Percentiles rank a stretch among this genome's conserved stretches.
These are phyloP conservation scores for Aporophyla nigra DNA, from an alignment of 2,888 invertebrate species.

Conservation along the genomic window DNA sequence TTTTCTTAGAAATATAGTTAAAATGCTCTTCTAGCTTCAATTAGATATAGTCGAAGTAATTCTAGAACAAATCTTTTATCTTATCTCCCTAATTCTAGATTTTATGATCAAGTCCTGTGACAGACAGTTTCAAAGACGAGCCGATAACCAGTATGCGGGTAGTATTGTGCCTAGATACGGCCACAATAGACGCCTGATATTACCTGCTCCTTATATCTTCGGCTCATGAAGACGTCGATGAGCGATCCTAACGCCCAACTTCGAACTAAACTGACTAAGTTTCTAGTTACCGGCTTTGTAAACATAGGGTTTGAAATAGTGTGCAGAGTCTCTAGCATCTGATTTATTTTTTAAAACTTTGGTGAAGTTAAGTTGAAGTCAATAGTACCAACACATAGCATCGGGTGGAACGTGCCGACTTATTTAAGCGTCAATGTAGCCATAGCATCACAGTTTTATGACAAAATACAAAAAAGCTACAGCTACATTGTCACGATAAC, in stretches of 20 bases:
- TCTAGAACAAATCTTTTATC: background rate
- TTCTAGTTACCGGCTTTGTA: slow-evolving; percentile 38
- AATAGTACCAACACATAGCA: too few relatives aligned
- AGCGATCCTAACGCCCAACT: slow-evolving; percentile 28
- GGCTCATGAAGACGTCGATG: slow-evolving; percentile 46
- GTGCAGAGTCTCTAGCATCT: background rate
- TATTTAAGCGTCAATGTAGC: too few relatives aligned
- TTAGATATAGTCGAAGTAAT: background rate
- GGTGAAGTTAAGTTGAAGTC: too few relatives aligned
- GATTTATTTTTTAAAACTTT: too few relatives aligned
- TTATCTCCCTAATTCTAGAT: slow-evolving; percentile 4
- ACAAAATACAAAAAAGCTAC: too few relatives aligned
- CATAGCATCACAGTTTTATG: too few relatives aligned
- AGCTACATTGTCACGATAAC: too few relatives aligned
- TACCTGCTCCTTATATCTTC: slow-evolving; percentile 1
- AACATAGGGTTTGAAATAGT: slow-evolving; percentile 15
- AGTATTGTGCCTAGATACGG: slow-evolving; percentile 19
- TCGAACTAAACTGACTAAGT: slow-evolving; percentile 37
- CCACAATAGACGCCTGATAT: slow-evolving; percentile 28
- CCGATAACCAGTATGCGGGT: slow-evolving; percentile 46
- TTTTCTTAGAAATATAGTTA: too few relatives aligned
- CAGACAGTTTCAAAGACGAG: background rate
- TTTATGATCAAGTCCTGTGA: background rate
- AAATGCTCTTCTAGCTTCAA: too few relatives aligned
- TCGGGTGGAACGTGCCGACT: too few relatives aligned